Base-by-base conservation (phyloP, 35 echinoderm and acorn worm species). In the Heliocidaris erythrogramma region DNA sequence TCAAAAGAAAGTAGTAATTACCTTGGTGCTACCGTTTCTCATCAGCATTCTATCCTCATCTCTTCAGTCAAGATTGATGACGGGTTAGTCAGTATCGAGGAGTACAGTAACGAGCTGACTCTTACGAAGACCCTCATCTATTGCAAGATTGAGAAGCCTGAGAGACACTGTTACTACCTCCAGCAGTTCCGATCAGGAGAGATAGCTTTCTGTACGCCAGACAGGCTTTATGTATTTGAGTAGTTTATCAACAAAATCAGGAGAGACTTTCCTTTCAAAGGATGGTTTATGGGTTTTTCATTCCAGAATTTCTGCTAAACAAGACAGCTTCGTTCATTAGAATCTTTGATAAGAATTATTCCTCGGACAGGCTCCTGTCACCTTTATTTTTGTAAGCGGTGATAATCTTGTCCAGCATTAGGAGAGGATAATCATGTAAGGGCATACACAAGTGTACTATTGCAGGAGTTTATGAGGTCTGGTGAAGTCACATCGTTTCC, bases 181-280 rank as follows among this genome's bases (percentile, higher is more conserved):
- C 90, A 92, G 27, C 32, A 92, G 42, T 92, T 92, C 42, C 32
- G 18, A 16, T 32, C 90, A 48, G 90, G 90, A 21, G 32, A 92
- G 32, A 92, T 92, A 12, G 90, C 90, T 16, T 92, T 92, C 90
- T 92, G 90, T 49, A 92, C 90, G 31, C 9, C 48, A 47, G 90
- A 92, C 31, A 92, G 48, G 31, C n/a, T n/a, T n/a, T n/a, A n/a
- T n/a, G n/a, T n/a, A n/a, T n/a, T n/a, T n/a, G n/a, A n/a, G n/a
- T n/a, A n/a, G n/a, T 2, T 6, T 48, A 88, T 14, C 9, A 30
- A 42, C 30, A 30, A 31, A 42, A 42, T 13, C 9, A 8, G 4
- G 4, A 42, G 3, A 24, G 59, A 10, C 35, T 42, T 42, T 42
- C 1, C 3, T 31, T 42, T 42, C 35, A 42, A 42, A 42, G 35